Evolutionary conservation across 1,140 invertebrate genomes (phyloP), one percentile per base, ranked within the genome.

Genomic region (Aphelenchoides fujianensis): DNA sequence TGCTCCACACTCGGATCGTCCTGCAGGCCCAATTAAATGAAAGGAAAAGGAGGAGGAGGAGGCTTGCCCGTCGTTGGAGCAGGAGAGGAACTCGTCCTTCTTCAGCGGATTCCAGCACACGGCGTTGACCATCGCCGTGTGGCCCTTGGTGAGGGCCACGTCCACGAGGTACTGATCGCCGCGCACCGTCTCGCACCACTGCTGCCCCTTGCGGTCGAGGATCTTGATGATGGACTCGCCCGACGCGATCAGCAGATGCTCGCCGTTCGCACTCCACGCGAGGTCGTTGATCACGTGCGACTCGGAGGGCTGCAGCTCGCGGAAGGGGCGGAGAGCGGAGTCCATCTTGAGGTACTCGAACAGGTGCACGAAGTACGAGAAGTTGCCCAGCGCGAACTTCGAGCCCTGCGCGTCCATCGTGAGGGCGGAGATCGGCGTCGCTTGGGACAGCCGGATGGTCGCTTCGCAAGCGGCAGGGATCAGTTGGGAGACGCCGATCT

Each of bases 331-430:
- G 86, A 96, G 88, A 0, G 90, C 90, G 0, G 91, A 89, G 85
- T 98, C 94, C 94, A 98, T 97, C 5, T 95, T 95, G 69, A 92
- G 91, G 88, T 98, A 98, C 86, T 98, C 95, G 93, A 93, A 98
- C 74, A 98, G 92, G 69, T 91, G 91, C 0, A 98, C 91, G 76
- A 97, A 93, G 86, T 97, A 98, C 83, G 98, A 94, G 30, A 93
- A 89, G 3, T 87, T 86, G 7, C 95, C 95, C n/a, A 92, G 91
- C 0, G 93, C 92, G 12, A 98, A 85, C 31, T 95, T 87, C 19
- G 93, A 91, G 19, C 95, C 96, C 31, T 93, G 91, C 0, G 93
- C 91, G 87, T 99, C 95, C 0, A 93, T 89, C 9, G 91, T 90
- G 2, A 98, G 84, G 0, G 93, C 93, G 0, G 92, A 90, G 0